Percentiles rank a stretch among this genome's conserved stretches.
Evolutionary conservation across 2,888 invertebrate genomes (phyloP).

Genomic region (Deilephila porcellus): DNA sequence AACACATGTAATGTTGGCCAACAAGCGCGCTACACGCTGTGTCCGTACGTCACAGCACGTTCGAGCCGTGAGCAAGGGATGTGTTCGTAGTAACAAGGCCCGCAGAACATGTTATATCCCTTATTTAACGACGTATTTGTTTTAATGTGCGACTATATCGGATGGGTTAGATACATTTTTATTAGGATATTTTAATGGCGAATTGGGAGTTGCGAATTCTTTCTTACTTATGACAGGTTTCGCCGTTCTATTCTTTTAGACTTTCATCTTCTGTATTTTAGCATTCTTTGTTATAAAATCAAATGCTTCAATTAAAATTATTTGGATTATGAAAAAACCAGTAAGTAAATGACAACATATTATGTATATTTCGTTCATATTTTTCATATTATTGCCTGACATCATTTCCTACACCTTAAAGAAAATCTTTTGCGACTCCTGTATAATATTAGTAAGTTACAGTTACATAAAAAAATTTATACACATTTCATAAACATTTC

Average conservation of each 20-base stretch:
- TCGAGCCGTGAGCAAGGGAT: slow-evolving; percentile 47
- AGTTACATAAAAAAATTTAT: not conserved
- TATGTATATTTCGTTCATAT: no score
- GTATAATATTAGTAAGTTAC: not conserved
- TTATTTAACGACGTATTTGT: slow-evolving; percentile 65
- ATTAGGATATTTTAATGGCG: not conserved
- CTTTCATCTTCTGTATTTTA: no score
- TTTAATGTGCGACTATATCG: slow-evolving; percentile 52
- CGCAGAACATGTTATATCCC: slow-evolving; percentile 52
- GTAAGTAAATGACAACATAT: no score
- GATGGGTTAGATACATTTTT: slow-evolving; percentile 1
- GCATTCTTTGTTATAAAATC: no score
- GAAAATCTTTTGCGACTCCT: no score
- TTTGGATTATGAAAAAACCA: no score
- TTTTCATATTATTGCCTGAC: no score
- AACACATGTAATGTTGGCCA: slow-evolving; percentile 16
- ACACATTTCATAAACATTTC: slow-evolving; percentile 3
- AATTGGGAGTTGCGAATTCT: not conserved
- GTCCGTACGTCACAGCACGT: slow-evolving; percentile 45
- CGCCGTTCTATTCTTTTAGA: no score
- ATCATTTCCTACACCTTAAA: no score
- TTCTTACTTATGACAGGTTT: no score
- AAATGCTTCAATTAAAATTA: no score
- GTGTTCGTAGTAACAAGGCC: slow-evolving; percentile 54
- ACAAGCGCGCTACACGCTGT: slow-evolving; percentile 27